These are phyloP conservation scores for Aegypius monachus DNA, from an alignment of 2,113 vertebrate genomes.

Conservation along the genomic window DNA sequence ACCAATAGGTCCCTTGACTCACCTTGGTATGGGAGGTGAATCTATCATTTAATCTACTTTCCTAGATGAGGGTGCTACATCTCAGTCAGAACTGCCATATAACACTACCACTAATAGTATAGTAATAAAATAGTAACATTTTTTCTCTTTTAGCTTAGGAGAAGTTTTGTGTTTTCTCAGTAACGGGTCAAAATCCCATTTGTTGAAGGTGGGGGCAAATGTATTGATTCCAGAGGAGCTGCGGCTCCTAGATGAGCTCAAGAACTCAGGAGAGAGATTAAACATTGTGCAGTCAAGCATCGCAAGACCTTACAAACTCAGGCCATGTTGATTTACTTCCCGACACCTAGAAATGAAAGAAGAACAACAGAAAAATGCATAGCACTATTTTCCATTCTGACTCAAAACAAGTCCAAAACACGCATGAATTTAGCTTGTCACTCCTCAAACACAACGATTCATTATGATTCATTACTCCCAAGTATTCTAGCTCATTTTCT, in stretches of 20 bases:
- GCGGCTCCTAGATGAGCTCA: neutral
- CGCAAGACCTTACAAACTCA: neutral
- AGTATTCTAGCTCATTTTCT: constrained; percentile 6
- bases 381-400: neutral
- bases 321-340: neutral
- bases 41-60: neutral
- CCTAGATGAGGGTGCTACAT: neutral
- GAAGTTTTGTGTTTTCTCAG: neutral
- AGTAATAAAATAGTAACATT: no score
- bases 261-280: neutral
- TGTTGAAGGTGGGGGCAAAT: neutral
- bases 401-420: neutral
- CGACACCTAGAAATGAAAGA: neutral
- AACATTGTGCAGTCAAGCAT: neutral
- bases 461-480: neutral
- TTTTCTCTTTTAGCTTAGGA: neutral
- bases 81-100: neutral
- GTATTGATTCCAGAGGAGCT: neutral
- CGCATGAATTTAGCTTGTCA: neutral
- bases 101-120: neutral
- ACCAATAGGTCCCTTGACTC: neutral
- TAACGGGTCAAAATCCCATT: neutral
- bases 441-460: neutral
- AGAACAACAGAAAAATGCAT: neutral
- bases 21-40: neutral